A percentile compares a stretch with the other conserved stretches of the same genome.
Conservation (phyloP, 2,888 invertebrate species). For the Conops quadrifasciatus region DNA sequence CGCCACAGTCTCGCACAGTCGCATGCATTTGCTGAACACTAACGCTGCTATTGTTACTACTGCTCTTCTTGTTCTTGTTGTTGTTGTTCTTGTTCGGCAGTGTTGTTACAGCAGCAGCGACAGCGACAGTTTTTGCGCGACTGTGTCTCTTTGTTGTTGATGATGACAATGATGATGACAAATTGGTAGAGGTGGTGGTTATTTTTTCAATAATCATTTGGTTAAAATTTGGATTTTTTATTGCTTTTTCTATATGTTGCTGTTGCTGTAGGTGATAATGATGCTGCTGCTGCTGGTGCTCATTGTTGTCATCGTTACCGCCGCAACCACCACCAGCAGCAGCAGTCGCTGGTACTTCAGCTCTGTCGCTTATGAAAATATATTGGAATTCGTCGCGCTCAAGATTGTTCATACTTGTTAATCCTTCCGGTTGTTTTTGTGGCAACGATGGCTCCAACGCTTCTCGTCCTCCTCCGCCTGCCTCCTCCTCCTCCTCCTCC, state of each 20-base stretch:
- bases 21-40: conserved; percentile 24
- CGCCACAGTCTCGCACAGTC: conserved; percentile 2
- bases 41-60: neutral
- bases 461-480: conserved; percentile 2
- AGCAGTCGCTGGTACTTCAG: neutral
- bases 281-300: neutral
- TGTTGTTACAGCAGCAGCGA: neutral
- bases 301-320: neutral
- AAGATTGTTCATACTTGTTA: neutral
- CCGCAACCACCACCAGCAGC: neutral
- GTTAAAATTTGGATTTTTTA: conserved; percentile 19
- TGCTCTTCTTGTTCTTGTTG: neutral
- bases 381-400: neutral
- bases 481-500: conserved; percentile 21
- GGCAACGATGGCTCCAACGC: neutral
- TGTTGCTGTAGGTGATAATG: conserved; percentile 6
- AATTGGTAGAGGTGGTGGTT: neutral
- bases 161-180: conserved; percentile 6
- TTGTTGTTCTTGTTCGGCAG: neutral
- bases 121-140: conserved; percentile 1
- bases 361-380: conserved; percentile 1
- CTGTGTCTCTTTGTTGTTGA: conserved; percentile 20
- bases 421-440: conserved; percentile 1
- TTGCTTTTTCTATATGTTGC: neutral
- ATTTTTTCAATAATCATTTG: conserved; percentile 18